phyloP scores from a whole-genome alignment of 2,888 invertebrate species.

The Netelia fuscicornis region DNA sequence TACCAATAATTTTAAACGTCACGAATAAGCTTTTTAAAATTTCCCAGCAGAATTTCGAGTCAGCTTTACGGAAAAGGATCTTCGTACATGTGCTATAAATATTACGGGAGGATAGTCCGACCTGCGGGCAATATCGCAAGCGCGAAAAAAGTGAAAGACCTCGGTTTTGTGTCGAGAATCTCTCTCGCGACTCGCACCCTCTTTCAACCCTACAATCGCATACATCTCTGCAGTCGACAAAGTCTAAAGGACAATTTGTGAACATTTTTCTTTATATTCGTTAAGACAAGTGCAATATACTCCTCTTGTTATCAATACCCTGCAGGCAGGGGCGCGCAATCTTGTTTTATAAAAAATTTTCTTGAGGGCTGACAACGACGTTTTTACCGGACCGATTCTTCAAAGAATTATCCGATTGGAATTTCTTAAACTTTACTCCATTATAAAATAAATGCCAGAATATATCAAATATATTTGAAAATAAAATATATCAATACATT shows the following conservation, averaged over 20 bases:
- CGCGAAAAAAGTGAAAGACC: not conserved
- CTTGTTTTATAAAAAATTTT: slow-evolving; percentile 25
- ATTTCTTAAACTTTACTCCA: too few species aligned
- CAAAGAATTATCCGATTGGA: not conserved
- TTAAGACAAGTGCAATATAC: slow-evolving; percentile 38
- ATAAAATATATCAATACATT: not conserved
- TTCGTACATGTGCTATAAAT: not conserved
- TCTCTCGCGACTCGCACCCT: not conserved
- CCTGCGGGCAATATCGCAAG: not conserved
- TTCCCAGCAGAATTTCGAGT: not conserved
- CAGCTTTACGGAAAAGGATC: not conserved
- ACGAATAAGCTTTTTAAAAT: not conserved
- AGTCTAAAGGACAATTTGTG: slow-evolving; percentile 37
- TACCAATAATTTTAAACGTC: not conserved
- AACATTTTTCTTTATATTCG: slow-evolving; percentile 23
- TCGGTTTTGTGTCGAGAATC: not conserved
- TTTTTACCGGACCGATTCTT: too few species aligned
- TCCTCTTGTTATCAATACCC: slow-evolving; percentile 42
- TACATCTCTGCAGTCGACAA: not conserved
- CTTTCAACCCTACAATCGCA: not conserved
- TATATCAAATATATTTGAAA: not conserved
- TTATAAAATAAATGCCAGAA: not conserved
- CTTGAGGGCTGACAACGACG: slow-evolving; percentile 11
- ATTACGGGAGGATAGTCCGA: not conserved
- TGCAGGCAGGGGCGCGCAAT: slow-evolving; percentile 20